Conservation (phyloP, 2,888 invertebrate species). For the Leptarthrus brevirostris region DNA sequence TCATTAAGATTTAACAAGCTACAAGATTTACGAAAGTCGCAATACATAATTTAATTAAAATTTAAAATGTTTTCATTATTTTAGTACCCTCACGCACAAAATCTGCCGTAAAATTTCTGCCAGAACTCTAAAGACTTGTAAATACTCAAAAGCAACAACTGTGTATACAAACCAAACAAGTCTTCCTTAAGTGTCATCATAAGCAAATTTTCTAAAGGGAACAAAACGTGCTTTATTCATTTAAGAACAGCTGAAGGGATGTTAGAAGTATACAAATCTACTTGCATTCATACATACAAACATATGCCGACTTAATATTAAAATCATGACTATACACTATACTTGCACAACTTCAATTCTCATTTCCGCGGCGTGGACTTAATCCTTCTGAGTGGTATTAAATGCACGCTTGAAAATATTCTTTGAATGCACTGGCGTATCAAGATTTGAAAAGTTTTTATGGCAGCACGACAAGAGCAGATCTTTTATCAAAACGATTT, state of each 20-base stretch:
- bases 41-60: too few relatives aligned
- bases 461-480: too few relatives aligned
- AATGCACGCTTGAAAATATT: background rate
- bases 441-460: too few relatives aligned
- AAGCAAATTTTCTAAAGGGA: constrained; percentile 21
- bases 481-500: too few relatives aligned
- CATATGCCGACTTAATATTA: too few relatives aligned
- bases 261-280: background rate
- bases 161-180: constrained; percentile 19
- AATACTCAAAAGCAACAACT: constrained; percentile 8
- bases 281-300: background rate
- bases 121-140: background rate
- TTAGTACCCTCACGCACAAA: constrained; percentile 30
- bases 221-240: constrained; percentile 18
- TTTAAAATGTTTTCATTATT: too few relatives aligned
- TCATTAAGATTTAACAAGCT: too few relatives aligned
- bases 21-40: too few relatives aligned
- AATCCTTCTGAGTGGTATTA: constrained; percentile 4
- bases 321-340: too few relatives aligned
- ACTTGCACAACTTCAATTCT: background rate
- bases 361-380: constrained; percentile 3
- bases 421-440: too few relatives aligned
- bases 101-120: constrained; percentile 16
- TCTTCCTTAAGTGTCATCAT: constrained; percentile 12
- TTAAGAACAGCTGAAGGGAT: constrained; percentile 31